Evolutionary conservation across 2,888 invertebrate species (phyloP).

Genomic region (Acrocyrtus sp.): DNA sequence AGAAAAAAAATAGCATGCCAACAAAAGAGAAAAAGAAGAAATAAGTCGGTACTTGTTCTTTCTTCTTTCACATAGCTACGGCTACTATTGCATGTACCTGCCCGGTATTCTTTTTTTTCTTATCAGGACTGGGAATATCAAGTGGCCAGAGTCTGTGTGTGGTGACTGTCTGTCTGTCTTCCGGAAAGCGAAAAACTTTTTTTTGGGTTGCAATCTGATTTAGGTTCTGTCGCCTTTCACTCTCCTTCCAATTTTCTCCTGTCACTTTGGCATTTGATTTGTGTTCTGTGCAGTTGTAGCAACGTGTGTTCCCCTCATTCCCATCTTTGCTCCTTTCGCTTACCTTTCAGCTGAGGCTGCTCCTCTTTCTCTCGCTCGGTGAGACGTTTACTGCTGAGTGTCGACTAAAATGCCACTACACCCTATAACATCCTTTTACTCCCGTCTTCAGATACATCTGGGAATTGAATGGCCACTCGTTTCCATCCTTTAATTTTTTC

Average conservation of each 20-base stretch:
- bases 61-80: not conserved
- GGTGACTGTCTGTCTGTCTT: not conserved
- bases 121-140: too few species aligned
- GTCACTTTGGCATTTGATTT: conserved; percentile 46
- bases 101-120: not conserved
- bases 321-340: not conserved
- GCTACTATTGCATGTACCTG: not conserved
- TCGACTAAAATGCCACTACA: not conserved
- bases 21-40: too few species aligned
- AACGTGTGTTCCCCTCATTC: conserved; percentile 19
- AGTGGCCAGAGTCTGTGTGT: too few species aligned
- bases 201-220: conserved; percentile 38
- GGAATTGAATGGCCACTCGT: too few species aligned
- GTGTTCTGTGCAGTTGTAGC: conserved; percentile 29
- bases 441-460: too few species aligned
- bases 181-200: conserved; percentile 11
- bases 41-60: not conserved
- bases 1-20: not conserved
- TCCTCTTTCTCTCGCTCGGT: too few species aligned
- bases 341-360: conserved; percentile 1
- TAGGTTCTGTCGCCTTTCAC: conserved; percentile 45
- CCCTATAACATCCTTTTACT: too few species aligned
- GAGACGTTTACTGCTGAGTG: not conserved
- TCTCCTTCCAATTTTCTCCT: conserved; percentile 46
- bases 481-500: too few species aligned